Evolutionary conservation across 2,888 invertebrate genomes (phyloP).

Genomic region (Lithophane ornitopus): DNA sequence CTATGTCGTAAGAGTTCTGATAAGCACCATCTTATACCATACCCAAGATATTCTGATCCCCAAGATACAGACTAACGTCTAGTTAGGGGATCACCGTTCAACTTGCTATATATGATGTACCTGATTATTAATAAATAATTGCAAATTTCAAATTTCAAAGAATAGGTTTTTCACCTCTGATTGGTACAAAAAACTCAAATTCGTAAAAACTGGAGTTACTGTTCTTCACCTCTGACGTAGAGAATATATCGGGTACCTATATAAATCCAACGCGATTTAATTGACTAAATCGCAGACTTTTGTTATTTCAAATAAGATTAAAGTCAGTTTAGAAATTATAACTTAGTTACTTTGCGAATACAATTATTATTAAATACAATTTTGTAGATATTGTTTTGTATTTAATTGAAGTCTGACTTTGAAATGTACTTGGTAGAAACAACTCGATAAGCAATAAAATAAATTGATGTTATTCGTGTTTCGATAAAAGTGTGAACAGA

Average conservation of each 20-base stretch:
- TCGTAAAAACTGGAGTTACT: background rate
- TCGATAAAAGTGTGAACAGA: background rate
- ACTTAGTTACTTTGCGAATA: slow-evolving; percentile 13
- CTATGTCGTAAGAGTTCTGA: background rate
- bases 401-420: slow-evolving; percentile 37
- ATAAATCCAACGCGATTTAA: slow-evolving; percentile 20
- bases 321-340: slow-evolving; percentile 23
- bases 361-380: slow-evolving; percentile 15
- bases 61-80: too few relatives aligned
- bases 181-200: background rate
- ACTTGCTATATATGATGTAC: too few relatives aligned
- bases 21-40: background rate
- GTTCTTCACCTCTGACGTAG: background rate
- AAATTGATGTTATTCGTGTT: background rate
- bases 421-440: slow-evolving; percentile 7
- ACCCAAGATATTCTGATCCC: too few relatives aligned
- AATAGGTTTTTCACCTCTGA: background rate
- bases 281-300: slow-evolving; percentile 13
- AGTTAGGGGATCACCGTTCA: too few relatives aligned
- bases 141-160: too few relatives aligned
- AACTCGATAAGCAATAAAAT: background rate
- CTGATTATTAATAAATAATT: too few relatives aligned
- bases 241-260: background rate
- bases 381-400: slow-evolving; percentile 25
- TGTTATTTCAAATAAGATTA: slow-evolving; percentile 14